Conservation (phyloP, 2,797 vertebrate genomes). For the Macropus fuliginosus region DNA sequence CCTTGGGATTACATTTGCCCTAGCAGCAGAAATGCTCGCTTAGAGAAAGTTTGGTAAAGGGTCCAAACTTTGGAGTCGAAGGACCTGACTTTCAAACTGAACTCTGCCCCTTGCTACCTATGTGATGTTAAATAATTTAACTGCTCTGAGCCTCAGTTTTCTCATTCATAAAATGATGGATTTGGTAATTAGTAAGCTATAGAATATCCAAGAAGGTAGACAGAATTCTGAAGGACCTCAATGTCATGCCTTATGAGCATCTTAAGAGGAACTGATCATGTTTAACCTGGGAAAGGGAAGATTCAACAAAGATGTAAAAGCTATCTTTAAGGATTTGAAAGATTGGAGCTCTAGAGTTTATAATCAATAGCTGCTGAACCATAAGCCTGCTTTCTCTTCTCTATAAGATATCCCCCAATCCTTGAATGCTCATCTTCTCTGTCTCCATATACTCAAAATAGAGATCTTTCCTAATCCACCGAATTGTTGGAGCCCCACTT, state of each 20-base stretch:
- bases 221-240: not conserved
- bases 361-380: not conserved
- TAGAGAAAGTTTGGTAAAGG: not conserved
- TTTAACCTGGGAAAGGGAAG: not conserved
- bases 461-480: not conserved
- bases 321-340: not conserved
- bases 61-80: not conserved
- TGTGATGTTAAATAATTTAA: not conserved
- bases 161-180: not conserved
- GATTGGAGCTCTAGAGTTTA: not conserved
- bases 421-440: not conserved
- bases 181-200: not conserved
- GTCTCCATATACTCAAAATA: not conserved
- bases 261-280: not conserved
- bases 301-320: not conserved
- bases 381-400: not conserved
- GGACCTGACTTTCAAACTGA: not conserved
- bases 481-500: not conserved
- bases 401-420: not conserved
- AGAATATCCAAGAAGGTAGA: not conserved
- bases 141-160: not conserved
- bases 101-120: not conserved
- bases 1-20: not conserved
- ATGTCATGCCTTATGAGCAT: not conserved
- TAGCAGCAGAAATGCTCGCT: not conserved